Conservation (phyloP, 2,113 vertebrate species). For the Acrocephalus kingi region DNA sequence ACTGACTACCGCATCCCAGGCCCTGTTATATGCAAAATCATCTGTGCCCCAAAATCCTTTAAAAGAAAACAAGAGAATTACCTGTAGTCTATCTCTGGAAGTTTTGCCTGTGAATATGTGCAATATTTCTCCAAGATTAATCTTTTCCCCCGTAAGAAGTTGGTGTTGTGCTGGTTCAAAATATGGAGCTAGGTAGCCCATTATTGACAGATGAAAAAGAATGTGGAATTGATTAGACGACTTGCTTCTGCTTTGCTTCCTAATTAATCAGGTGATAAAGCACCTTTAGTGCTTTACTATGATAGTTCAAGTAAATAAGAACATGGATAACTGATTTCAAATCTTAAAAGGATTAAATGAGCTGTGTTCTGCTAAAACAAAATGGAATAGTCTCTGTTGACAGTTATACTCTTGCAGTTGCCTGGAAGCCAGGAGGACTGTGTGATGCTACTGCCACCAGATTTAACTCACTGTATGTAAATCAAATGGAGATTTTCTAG, state of each 20-base stretch:
- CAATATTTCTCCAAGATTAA: not conserved
- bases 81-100: not conserved
- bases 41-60: not conserved
- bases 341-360: not conserved
- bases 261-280: constrained; percentile 8
- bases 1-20: not conserved
- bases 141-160: not conserved
- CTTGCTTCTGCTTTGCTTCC: not conserved
- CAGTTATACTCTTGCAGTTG: not conserved
- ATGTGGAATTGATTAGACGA: not conserved
- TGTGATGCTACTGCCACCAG: not conserved
- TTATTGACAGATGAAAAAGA: not conserved
- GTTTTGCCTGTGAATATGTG: not conserved
- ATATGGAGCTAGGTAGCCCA: not conserved
- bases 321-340: not conserved
- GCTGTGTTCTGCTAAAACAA: not conserved
- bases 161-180: not conserved
- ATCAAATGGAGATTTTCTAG: not conserved
- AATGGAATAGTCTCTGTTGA: not conserved
- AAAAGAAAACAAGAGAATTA: not conserved
- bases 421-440: not conserved
- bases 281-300: not conserved
- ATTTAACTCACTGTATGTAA: not conserved
- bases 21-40: not conserved
- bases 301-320: not conserved